Base-by-base conservation (phyloP, 2,888 invertebrate genomes). In the Sinelater perroti region DNA sequence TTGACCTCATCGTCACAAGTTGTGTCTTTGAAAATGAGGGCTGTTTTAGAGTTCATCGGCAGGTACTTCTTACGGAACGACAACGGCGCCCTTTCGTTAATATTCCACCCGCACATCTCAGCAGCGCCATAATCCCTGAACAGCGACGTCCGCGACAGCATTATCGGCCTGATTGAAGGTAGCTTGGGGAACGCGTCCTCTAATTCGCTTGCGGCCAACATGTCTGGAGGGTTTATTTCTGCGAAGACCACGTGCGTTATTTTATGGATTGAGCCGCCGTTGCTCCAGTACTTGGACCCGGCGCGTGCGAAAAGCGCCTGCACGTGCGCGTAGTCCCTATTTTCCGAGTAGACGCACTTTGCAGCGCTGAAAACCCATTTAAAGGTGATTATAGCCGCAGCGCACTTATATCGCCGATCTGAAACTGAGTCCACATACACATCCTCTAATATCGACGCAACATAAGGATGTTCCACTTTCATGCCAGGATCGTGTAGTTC, bases 361-460 rank as follows among this genome's bases (percentile, higher is more conserved):
- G 35, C 36, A 20, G 28, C 28, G 1, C 21, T 44, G 4, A 56
- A 1, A n/a, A 56, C 49, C 55, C 55, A 62, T 14, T 42, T 47
- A 10, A 33, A 20, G 1, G 51, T 52, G 10, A 62, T 21, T n/a
- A 62, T 16, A 13, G 47, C 59, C 11, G 49, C 59, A 1, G 56
- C 2, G 40, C 62, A 62, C 20, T 52, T 31, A 13, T 51, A 55
- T 8, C 47, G n/a, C 44, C 45, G 50, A 1, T 47, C 52, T 6
- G 13, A 38, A 3, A 14, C 4, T 13, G 47, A 55, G 40, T 62
- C 62, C 18, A 11, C 18, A 24, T 52, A 59, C 1, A 56, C 24
- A 18, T 51, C 20, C 49, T 62, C 54, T 2, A 56, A 17, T 5
- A 62, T 38, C 3, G 62, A 49, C 13, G 50, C 59, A 5, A 60